Conservation (phyloP, 2,888 invertebrate species). For the Teleiodes luculella region DNA sequence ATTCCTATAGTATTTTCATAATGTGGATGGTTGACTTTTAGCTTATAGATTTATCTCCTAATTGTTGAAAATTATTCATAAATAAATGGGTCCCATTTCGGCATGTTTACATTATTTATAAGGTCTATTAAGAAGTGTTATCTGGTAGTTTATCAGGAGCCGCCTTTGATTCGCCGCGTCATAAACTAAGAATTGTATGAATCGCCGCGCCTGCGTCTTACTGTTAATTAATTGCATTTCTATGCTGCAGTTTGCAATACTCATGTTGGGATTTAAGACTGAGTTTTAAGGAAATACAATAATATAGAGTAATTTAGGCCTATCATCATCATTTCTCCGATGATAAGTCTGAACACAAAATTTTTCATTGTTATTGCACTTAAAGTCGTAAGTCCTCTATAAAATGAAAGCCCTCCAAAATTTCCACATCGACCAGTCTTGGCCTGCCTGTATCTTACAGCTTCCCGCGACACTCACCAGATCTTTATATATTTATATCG, state of each 20-base stretch:
- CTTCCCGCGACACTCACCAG: no score
- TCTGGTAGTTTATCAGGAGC: conserved; percentile 29
- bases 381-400: no score
- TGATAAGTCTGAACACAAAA: no score
- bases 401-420: no score
- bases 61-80: background rate
- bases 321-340: no score
- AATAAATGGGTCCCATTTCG: background rate
- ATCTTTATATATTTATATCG: no score
- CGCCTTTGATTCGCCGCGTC: conserved; percentile 36
- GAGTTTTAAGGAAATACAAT: conserved; percentile 15
- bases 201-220: conserved; percentile 12
- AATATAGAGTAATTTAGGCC: no score
- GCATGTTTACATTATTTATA: conserved; percentile 14
- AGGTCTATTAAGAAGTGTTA: conserved; percentile 17
- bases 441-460: no score
- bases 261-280: conserved; percentile 33
- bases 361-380: no score
- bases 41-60: background rate
- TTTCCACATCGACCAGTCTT: no score
- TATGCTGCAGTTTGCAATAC: conserved; percentile 28
- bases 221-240: conserved; percentile 22
- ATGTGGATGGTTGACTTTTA: no score
- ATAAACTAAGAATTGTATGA: conserved; percentile 15
- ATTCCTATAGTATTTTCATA: no score